Base-by-base conservation (phyloP, 2,797 vertebrate genomes). In the Melanotaenia parkinsoni region DNA sequence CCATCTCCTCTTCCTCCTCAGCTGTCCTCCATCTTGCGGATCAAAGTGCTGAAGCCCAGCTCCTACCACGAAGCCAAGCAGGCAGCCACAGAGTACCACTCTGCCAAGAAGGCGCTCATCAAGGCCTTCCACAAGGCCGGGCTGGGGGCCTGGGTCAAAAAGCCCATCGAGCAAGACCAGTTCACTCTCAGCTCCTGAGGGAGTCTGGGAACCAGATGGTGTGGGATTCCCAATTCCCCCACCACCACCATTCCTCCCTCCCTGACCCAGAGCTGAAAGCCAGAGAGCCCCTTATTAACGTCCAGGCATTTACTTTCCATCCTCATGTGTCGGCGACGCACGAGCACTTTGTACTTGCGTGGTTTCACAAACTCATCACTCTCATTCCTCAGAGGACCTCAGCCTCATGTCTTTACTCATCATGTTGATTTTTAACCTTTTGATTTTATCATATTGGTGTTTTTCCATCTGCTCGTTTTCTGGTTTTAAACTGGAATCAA, bases 141-240 rank as follows among this genome's bases (percentile, higher is more conserved):
- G 59, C 94, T 99, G 51, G 98, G 98, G 28, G 97, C 97, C 84
- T 99, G 98, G 98, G 96, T 99, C 86, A 97, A 99, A 90, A 99
- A 99, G 81, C 98, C 98, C 80, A 97, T 96, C 1, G 98, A 99
- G 89, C 98, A 99, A 93, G 98, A 99, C 95, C 97, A 99, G 92
- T 99, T 99, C 93, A 95, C 95, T 11, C 95, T 98, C 72, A 91
- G 92, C 90, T 94, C 95, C 89, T 95, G 94, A 95, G 89, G 74
- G 86, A 85, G 81, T 67, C 28, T 2, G 32, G 51, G 66, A 79
- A 84, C 83, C 65, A 65, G 73, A 64, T 67, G 73, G 81, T 33
- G 38, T n/a, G 50, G 59, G 67, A 16, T 69, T 75, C 77, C 83
- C 57, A 38, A 56, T 63, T 74, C 66, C 71, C 67, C 67, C 70